Evolutionary conservation across 2,888 invertebrate species (phyloP).

Genomic region (Cepaea hortensis): DNA sequence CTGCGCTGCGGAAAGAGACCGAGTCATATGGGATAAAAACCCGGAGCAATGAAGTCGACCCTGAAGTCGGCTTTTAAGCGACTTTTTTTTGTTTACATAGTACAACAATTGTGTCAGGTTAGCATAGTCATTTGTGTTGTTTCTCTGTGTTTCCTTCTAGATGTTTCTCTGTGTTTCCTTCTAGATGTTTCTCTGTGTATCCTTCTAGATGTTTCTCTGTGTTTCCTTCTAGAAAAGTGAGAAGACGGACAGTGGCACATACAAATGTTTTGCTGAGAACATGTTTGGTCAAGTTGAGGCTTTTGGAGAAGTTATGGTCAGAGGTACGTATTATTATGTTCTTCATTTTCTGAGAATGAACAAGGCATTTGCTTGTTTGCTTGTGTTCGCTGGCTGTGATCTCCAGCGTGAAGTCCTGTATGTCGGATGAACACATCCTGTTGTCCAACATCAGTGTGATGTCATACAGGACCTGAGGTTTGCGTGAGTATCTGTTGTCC

Average conservation of each 20-base stretch:
- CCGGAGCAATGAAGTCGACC: too few relatives aligned
- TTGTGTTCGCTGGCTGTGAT: too few relatives aligned
- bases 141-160: neutral
- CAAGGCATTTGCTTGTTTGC: neutral
- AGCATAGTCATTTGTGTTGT: neutral
- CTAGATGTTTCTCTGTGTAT: neutral
- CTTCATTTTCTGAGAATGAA: neutral
- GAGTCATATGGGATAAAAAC: too few relatives aligned
- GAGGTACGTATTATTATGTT: constrained; percentile 79
- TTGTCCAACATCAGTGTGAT: too few relatives aligned
- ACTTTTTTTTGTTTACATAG: too few relatives aligned
- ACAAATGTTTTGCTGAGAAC: constrained; percentile 93
- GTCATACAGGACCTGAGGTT: too few relatives aligned
- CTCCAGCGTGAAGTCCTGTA: too few relatives aligned
- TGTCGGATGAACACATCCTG: too few relatives aligned
- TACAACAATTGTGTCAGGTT: neutral
- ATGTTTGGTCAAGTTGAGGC: constrained; percentile 91
- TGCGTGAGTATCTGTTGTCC: too few relatives aligned
- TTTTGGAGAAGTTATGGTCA: constrained; percentile 87
- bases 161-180: neutral
- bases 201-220: constrained; percentile 49
- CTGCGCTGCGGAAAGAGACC: too few relatives aligned
- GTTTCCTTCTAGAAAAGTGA: constrained; percentile 80
- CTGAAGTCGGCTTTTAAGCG: too few relatives aligned
- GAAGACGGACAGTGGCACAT: constrained; percentile 90